These are phyloP conservation scores for Lathronympha strigana DNA, from an alignment of 2,888 invertebrate species.

Conservation along the genomic window DNA sequence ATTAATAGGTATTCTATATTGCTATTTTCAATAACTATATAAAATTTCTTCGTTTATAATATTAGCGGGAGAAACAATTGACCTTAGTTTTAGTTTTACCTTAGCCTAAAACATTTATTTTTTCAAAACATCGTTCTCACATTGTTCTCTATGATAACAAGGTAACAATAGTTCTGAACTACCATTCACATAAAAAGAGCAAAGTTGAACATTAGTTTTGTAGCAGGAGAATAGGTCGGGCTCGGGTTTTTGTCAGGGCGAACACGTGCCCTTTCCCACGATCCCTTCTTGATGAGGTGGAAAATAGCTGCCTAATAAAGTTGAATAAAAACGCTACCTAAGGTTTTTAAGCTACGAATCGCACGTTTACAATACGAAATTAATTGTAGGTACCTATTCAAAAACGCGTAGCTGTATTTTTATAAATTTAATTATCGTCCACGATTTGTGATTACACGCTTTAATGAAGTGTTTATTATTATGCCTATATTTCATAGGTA, in stretches of 20 bases:
- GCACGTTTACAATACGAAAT: not conserved
- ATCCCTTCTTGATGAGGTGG: constrained; percentile 18
- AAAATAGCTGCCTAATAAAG: constrained; percentile 10
- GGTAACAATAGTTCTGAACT: constrained; percentile 9
- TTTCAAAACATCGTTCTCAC: too few species aligned
- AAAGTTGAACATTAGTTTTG: constrained; percentile 25
- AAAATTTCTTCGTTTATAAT: too few species aligned
- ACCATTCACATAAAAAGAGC: constrained; percentile 11
- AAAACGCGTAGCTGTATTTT: too few species aligned
- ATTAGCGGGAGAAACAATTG: too few species aligned
- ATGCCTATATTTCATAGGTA: too few species aligned
- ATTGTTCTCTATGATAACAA: constrained; percentile 1
- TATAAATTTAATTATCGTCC: too few species aligned
- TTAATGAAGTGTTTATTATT: too few species aligned
- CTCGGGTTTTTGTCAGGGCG: constrained; percentile 16
- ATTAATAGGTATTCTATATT: too few species aligned
- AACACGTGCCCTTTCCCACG: constrained; percentile 22
- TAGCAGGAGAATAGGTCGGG: constrained; percentile 13
- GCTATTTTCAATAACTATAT: too few species aligned
- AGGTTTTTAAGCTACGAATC: constrained; percentile 1
- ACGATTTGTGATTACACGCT: too few species aligned
- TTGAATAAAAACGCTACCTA: constrained; percentile 16
- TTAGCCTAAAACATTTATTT: not conserved
- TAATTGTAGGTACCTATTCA: not conserved
- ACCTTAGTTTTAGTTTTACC: too few species aligned